Evolutionary conservation across 2,888 invertebrate genomes (phyloP).

Genomic region (Dryocosmus kuriphilus): DNA sequence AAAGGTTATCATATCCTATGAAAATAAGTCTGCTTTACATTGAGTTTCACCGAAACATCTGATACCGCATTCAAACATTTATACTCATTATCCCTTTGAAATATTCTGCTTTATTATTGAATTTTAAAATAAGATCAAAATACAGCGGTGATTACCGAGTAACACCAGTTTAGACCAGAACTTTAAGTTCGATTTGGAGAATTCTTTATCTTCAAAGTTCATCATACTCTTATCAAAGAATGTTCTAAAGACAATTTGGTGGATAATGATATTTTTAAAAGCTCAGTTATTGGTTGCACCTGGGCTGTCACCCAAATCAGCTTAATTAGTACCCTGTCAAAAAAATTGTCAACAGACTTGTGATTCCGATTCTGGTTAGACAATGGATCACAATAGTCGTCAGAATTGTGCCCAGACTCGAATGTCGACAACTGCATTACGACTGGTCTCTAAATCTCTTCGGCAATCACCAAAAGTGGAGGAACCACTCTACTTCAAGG

Average conservation of each 20-base stretch:
- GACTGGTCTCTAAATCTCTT: constrained; percentile 68
- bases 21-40: neutral
- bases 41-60: neutral
- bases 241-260: too few relatives aligned
- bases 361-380: constrained; percentile 42
- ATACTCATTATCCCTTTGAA: too few relatives aligned
- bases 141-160: too few relatives aligned
- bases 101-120: too few relatives aligned
- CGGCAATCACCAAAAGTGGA: constrained; percentile 72
- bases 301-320: constrained; percentile 43
- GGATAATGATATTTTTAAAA: neutral
- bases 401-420: neutral
- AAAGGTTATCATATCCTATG: neutral
- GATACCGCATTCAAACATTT: neutral
- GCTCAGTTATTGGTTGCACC: neutral
- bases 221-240: too few relatives aligned
- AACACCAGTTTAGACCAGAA: too few relatives aligned
- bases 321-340: constrained; percentile 57
- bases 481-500: constrained; percentile 51
- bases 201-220: too few relatives aligned
- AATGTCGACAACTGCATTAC: constrained; percentile 57
- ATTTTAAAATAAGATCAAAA: too few relatives aligned
- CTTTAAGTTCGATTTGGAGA: too few relatives aligned
- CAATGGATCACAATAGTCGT: constrained; percentile 38
- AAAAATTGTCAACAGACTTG: constrained; percentile 52